These are phyloP conservation scores for Carpatolechia fugitivella DNA, from an alignment of 2,888 invertebrate species.

Conservation along the genomic window DNA sequence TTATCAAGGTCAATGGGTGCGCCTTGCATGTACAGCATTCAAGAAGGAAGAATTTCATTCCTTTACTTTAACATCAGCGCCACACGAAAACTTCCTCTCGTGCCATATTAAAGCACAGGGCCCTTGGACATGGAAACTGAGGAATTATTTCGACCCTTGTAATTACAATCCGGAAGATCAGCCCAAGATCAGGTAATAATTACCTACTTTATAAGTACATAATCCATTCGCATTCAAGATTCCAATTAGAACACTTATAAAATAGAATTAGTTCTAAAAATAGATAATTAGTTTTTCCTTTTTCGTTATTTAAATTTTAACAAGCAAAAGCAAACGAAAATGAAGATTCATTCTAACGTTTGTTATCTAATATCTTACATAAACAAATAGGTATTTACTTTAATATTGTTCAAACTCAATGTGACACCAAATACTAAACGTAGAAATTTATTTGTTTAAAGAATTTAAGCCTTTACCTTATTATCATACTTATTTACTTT, in stretches of 20 bases:
- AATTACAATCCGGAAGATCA: constrained; percentile 92
- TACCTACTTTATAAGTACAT: too few relatives aligned
- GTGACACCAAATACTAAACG: too few relatives aligned
- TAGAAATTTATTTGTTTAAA: neutral
- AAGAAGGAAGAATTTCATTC: constrained; percentile 95
- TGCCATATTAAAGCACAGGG: constrained; percentile 95
- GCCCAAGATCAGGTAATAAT: constrained; percentile 83
- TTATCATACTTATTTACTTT: neutral
- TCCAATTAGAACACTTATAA: too few relatives aligned
- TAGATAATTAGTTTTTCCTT: neutral
- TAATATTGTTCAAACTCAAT: neutral
- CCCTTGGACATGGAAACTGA: constrained; percentile 98
- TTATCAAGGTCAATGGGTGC: constrained; percentile 91
- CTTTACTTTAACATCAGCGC: constrained; percentile 96
- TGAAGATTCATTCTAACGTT: too few relatives aligned
- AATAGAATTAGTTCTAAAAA: too few relatives aligned
- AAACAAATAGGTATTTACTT: neutral
- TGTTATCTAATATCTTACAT: too few relatives aligned
- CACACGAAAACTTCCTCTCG: constrained; percentile 96
- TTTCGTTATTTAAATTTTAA: neutral
- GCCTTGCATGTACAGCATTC: constrained; percentile 94
- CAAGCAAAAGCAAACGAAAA: too few relatives aligned
- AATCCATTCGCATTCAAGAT: too few relatives aligned
- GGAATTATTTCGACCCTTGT: constrained; percentile 96
- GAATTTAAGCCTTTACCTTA: neutral